Conservation (phyloP, 2,113 vertebrate genomes). For the Lycaon pictus region DNA sequence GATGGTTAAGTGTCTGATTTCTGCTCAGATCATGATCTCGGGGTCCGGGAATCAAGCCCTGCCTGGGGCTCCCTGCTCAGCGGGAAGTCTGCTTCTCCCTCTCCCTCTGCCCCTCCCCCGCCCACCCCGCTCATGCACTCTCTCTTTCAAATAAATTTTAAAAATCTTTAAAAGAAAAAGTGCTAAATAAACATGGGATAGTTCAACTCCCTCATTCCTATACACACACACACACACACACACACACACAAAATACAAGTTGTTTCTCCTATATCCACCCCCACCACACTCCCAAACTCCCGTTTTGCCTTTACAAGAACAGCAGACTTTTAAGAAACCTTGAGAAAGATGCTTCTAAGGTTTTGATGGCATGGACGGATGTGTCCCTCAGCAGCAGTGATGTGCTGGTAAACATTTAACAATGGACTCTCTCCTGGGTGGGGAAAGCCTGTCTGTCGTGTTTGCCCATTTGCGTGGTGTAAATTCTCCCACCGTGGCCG, state of each 20-base stretch:
- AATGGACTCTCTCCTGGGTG: background rate
- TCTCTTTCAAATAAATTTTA: background rate
- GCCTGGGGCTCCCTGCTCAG: background rate
- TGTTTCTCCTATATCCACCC: background rate
- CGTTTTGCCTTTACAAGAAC: conserved; percentile 30
- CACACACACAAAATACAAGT: background rate
- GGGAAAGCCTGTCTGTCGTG: background rate
- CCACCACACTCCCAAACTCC: background rate
- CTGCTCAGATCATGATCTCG: background rate
- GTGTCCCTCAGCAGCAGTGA: background rate
- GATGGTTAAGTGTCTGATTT: background rate
- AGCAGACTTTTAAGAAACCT: background rate
- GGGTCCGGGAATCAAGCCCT: background rate
- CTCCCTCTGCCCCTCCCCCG: background rate
- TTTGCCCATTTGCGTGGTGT: background rate
- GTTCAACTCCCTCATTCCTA: background rate
- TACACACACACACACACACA: no score
- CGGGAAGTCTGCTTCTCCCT: background rate
- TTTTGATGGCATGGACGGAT: background rate
- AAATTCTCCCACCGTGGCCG: background rate
- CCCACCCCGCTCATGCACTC: no score
- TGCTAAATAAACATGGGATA: background rate
- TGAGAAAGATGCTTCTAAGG: background rate
- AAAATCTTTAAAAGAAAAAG: background rate
- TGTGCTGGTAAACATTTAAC: conserved; percentile 12